A percentile compares a stretch with the other conserved stretches of the same genome.
phyloP scores from a whole-genome alignment of 2,888 invertebrate genomes.

The Cyclophora punctaria region DNA sequence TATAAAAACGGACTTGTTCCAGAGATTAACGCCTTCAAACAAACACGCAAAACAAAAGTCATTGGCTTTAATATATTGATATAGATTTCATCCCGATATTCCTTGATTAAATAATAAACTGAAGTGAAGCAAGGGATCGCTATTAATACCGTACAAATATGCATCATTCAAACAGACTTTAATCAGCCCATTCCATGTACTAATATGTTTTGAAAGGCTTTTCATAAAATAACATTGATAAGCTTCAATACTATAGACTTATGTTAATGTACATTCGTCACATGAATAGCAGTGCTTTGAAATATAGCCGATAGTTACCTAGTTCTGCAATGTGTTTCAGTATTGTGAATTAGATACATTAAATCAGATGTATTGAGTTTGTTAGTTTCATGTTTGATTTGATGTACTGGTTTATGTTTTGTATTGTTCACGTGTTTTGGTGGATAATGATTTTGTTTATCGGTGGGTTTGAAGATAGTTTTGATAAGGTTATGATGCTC shows the following conservation, averaged over 20 bases:
- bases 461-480: too few relatives aligned
- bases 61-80: too few relatives aligned
- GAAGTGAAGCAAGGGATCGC: too few relatives aligned
- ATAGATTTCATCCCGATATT: too few relatives aligned
- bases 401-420: constrained; percentile 19
- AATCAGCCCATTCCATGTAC: not conserved
- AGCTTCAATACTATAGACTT: constrained; percentile 9
- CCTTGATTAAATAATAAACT: too few relatives aligned
- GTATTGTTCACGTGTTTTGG: constrained; percentile 15
- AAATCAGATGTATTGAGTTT: constrained; percentile 28
- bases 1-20: too few relatives aligned
- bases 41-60: too few relatives aligned
- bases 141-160: too few relatives aligned
- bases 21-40: too few relatives aligned
- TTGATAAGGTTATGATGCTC: too few relatives aligned
- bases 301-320: constrained; percentile 25
- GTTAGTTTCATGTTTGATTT: constrained; percentile 20
- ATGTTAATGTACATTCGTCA: constrained; percentile 20
- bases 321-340: constrained; percentile 35
- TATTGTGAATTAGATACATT: constrained; percentile 24
- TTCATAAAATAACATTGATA: constrained; percentile 10
- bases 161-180: too few relatives aligned
- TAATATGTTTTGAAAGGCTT: constrained; percentile 7
- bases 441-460: not conserved
- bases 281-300: constrained; percentile 30